Evolutionary conservation across 2,113 vertebrate genomes (phyloP).

Genomic region (Bungarus multicinctus): DNA sequence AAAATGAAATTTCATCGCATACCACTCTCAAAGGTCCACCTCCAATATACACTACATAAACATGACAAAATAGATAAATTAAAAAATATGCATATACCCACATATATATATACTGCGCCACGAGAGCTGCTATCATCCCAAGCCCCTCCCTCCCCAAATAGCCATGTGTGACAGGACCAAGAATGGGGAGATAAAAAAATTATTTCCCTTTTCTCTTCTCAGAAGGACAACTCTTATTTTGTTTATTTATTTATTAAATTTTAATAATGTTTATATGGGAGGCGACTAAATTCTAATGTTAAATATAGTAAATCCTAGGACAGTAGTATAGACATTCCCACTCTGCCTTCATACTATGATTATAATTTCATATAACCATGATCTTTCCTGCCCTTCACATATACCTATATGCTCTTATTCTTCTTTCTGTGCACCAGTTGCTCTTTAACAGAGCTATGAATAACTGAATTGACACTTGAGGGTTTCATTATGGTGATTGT

Average conservation of each 20-base stretch:
- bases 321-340: neutral
- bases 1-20: no score
- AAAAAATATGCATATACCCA: no score
- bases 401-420: neutral
- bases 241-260: neutral
- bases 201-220: neutral
- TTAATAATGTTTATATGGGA: neutral
- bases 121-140: neutral
- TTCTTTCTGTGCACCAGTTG: neutral
- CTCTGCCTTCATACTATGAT: neutral
- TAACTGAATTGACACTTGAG: neutral
- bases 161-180: neutral
- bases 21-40: no score
- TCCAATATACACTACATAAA: no score
- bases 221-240: neutral
- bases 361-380: neutral
- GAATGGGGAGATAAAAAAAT: neutral
- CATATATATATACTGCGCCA: no score
- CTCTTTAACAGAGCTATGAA: neutral
- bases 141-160: neutral
- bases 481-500: neutral
- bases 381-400: neutral
- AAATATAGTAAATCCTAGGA: neutral
- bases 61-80: no score
- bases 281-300: neutral